Evolutionary conservation across 92 coral and sea anemone species (phyloP), one percentile per base, ranked within the genome.

Genomic region (Zoanthus sociatus): DNA sequence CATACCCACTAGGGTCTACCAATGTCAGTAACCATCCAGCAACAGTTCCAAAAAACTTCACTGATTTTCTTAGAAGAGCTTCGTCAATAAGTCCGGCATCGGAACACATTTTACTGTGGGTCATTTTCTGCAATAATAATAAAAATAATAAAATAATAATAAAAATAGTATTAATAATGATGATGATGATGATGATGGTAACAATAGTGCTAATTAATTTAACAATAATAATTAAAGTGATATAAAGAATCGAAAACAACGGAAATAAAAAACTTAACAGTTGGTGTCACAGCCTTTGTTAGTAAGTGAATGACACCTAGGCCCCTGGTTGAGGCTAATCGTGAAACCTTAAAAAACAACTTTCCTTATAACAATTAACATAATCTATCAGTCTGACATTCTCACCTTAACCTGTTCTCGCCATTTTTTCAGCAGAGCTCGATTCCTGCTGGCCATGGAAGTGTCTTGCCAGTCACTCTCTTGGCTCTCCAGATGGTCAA

Each of bases 381-480:
- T 63, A 63, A 16, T 63, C 8, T 18, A 18, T n/a, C 69, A 17
- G 9, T 7, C 69, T 63, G 16, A 20, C 7, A 6, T 16, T 63
- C 44, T 54, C 77, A 97, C 99, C 95, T 95, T 91, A 64, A 97
- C 92, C 85, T 95, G 98, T 0, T 93, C 95, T 86, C 96, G 94
- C 99, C 99, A 97, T 84, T 93, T 95, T 90, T 92, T 95, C 55
- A 93, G 82, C 88, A 97, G 84, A 83, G 93, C 88, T 72, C 88
- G 92, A 79, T 97, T 97, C 82, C 99, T 90, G 17, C 93, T 83
- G 21, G 99, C 99, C 92, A 97, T 88, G 9, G 99, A 94, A 0
- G 97, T 93, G 37, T 97, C 98, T 74, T 93, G 84, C 99, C 99
- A 97, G 33, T 97, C 99, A 71, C 95, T 93, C 88, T 97, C 99